Conservation (phyloP, 2,797 vertebrate species). For the Podarcis siculus region DNA sequence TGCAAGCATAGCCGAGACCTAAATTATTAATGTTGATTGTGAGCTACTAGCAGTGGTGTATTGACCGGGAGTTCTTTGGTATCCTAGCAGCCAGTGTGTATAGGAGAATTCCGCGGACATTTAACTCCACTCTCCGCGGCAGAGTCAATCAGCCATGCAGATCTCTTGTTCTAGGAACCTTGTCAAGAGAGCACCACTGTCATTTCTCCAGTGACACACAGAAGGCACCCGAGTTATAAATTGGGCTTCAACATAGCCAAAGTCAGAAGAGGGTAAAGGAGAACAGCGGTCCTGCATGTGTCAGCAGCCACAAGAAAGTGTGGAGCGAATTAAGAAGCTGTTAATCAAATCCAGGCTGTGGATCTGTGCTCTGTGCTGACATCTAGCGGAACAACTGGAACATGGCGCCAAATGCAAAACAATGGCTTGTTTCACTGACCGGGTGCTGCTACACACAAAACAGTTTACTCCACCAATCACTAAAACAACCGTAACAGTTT, state of each 20-base stretch:
- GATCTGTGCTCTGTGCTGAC: constrained; percentile 73
- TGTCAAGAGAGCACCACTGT: background rate
- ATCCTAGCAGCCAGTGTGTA: constrained; percentile 4
- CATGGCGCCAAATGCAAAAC: constrained; percentile 47
- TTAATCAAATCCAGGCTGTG: background rate
- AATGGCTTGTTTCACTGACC: background rate
- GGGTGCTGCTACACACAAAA: background rate
- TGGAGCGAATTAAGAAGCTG: background rate
- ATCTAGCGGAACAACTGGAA: constrained; percentile 73
- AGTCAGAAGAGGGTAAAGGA: background rate
- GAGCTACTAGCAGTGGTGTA: background rate
- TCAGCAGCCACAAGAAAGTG: background rate
- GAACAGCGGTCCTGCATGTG: background rate
- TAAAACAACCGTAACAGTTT: constrained; percentile 17
- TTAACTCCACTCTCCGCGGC: constrained; percentile 35
- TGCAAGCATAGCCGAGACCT: constrained; percentile 3
- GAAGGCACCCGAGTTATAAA: constrained; percentile 6
- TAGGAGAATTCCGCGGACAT: constrained; percentile 8
- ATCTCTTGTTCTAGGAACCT: constrained; percentile 37
- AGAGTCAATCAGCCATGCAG: constrained; percentile 28
- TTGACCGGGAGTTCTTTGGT: constrained; percentile 11
- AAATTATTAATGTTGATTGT: constrained; percentile 27
- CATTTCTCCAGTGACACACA: constrained; percentile 33
- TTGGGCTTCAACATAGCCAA: background rate
- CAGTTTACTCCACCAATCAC: background rate